Evolutionary conservation across 2,113 vertebrate genomes (phyloP), one percentile per base, ranked within the genome.

Genomic region (Pitta sordida): DNA sequence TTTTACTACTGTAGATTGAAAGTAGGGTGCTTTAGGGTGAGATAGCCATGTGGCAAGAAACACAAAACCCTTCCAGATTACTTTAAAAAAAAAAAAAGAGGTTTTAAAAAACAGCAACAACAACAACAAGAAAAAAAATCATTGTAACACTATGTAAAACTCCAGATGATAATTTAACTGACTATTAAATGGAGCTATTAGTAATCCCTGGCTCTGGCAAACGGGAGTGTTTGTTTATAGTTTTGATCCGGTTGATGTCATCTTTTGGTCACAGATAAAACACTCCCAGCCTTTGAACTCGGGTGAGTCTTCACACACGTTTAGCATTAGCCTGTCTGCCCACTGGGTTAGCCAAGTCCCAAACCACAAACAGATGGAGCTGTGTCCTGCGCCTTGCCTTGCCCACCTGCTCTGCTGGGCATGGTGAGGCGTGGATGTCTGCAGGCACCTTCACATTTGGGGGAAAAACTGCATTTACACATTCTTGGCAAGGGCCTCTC

Each of bases 171-270:
- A 53, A 95, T 96, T 97, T 59, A 93, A 96, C 91, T 92, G 92
- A 97, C 88, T 97, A 98, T 98, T 98, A 98, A 98, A 98, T 3
- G 68, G 93, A 96, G 75, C 94, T 96, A 90, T 97, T 97, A 96
- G 95, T 97, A 97, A 96, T 84, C 85, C 10, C 46, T 71, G 89
- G 78, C 86, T 86, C 93, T 97, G 94, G 91, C 89, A 91, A 95
- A 85, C 37, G 34, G 83, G 77, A 75, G 67, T 85, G 52, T 95
- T 95, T 96, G 93, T 96, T 96, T 95, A 39, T 83, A 63, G 67
- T 78, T 95, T 80, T 70, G 90, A 80, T 90, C 60, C 91, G 32
- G 58, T 39, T 95, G 91, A 90, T 88, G 92, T 94, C 86, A 92
- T 91, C 65, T 84, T 64, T 86, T 92, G 87, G 94, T 84, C 46